Evolutionary conservation across 1,140 invertebrate genomes (phyloP), one percentile per base, ranked within the genome.

Genomic region (Zaprionus nigranus): DNA sequence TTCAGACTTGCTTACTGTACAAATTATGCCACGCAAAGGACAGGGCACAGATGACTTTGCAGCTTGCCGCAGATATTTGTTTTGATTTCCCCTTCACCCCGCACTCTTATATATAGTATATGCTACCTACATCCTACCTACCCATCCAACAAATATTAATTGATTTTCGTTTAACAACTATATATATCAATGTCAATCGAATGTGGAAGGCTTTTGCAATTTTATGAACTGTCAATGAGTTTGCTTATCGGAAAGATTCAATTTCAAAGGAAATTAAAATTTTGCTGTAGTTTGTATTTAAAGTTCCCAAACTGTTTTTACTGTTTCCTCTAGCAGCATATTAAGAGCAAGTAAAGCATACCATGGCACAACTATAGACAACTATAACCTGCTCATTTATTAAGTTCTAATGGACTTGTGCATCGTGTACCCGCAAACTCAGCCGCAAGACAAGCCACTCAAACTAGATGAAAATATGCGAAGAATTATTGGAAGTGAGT

Each of bases 321-420:
- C 12, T 36, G 12, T 30, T 30, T 30, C 7, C 7, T 30, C 28
- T 9, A 7, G 28, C 7, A 7, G 28, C 12, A 13, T 38, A 3
- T 15, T 64, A 11, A 9, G 30, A 34, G 30, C 9, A 0, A 11
- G 30, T 34, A 11, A 34, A 34, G 30, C 9, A 34, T 34, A 0
- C 30, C 30, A 34, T 3, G 30, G 30, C 3, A 11, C 9, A 34
- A 34, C 79, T 61, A 62, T 54, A 22, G 20, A 11, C 9, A 34
- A 34, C 79, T 61, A 65, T 54, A 87, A 79, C 72, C 43, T 71
- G 62, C 68, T 77, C 83, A 82, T 87, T 86, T 87, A 87, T 86
- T 82, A 87, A 86, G 71, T 77, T 69, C 65, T 86, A 86, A 86
- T 87, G 79, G 75, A 82, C 82, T 75, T 61, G 28, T 64, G 34